A percentile compares a stretch with the other conserved stretches of the same genome.
phyloP scores from a whole-genome alignment of 2,113 vertebrate genomes.

The Bucco capensis region DNA sequence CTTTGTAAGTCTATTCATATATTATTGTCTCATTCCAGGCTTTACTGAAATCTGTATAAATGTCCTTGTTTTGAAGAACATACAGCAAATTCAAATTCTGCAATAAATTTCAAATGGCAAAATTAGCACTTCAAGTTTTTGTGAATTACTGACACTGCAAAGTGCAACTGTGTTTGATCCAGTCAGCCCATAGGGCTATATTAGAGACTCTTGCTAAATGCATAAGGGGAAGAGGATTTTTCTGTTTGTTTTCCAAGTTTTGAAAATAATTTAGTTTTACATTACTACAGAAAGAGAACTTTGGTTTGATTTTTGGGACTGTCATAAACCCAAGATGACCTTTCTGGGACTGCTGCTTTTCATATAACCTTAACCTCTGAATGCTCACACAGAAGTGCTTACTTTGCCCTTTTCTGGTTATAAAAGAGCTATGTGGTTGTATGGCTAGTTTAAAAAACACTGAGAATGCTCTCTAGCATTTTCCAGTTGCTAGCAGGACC shows the following conservation, averaged over 20 bases:
- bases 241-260: neutral
- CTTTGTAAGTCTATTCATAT: neutral
- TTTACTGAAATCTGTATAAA: slow-evolving; percentile 11
- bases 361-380: neutral
- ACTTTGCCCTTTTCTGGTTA: accelerated
- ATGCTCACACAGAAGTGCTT: neutral
- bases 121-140: slow-evolving; percentile 6
- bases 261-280: neutral
- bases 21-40: neutral
- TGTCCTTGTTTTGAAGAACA: slow-evolving; percentile 7
- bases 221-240: neutral
- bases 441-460: neutral
- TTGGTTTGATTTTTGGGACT: neutral
- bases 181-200: neutral
- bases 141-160: neutral
- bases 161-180: neutral
- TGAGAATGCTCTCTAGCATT: neutral
- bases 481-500: neutral
- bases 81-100: slow-evolving; percentile 18
- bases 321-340: neutral
- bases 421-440: neutral
- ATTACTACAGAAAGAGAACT: neutral
- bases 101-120: slow-evolving; percentile 20
- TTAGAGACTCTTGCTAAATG: neutral
- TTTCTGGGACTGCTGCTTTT: neutral